A percentile compares a stretch with the other conserved stretches of the same genome.
Conservation (phyloP, 2,888 invertebrate genomes). For the Orgyia antiqua region DNA sequence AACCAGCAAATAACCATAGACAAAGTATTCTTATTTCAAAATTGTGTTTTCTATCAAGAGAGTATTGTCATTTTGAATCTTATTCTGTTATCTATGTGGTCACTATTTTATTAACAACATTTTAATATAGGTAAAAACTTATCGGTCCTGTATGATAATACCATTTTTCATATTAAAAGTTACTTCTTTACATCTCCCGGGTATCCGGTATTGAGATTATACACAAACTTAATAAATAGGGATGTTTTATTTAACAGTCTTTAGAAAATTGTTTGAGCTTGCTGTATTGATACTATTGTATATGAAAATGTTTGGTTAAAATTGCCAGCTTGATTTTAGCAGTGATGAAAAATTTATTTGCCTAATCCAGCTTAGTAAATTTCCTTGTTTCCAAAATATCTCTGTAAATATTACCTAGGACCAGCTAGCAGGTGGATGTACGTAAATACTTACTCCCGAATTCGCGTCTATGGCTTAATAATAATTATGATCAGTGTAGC, state of each 20-base stretch:
- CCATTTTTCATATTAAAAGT: slow-evolving; percentile 76
- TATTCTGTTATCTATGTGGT: not conserved
- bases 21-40: slow-evolving; percentile 26
- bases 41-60: slow-evolving; percentile 19
- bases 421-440: too few species aligned
- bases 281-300: slow-evolving; percentile 3
- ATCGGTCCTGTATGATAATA: slow-evolving; percentile 58
- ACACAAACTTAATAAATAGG: slow-evolving; percentile 24
- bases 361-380: too few species aligned
- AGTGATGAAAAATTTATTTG: not conserved
- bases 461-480: too few species aligned
- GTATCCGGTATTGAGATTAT: slow-evolving; percentile 32
- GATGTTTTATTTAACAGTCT: slow-evolving; percentile 23
- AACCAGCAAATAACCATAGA: slow-evolving; percentile 11
- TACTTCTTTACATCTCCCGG: slow-evolving; percentile 43
- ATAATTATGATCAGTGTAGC: too few species aligned
- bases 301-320: slow-evolving; percentile 2
- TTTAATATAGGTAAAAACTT: slow-evolving; percentile 4
- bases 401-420: too few species aligned
- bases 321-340: not conserved
- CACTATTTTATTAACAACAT: slow-evolving; percentile 10
- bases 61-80: slow-evolving; percentile 9
- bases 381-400: too few species aligned
- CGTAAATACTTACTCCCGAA: too few species aligned
- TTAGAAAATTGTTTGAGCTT: slow-evolving; percentile 23